These are phyloP conservation scores for Sminthurinus signatus DNA, from an alignment of 1,140 invertebrate species.

Conservation along the genomic window DNA sequence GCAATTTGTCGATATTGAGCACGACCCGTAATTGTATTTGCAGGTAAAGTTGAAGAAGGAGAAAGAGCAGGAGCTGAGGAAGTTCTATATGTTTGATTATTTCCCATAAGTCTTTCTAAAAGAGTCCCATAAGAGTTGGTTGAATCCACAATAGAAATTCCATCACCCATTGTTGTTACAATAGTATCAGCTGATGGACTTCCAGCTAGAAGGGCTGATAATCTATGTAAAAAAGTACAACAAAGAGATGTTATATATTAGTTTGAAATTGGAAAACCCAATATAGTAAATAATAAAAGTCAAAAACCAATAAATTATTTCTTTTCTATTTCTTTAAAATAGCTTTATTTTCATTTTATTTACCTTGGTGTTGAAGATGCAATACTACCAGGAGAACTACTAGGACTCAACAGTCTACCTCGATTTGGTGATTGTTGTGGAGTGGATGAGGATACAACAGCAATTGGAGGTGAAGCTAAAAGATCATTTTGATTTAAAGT, in stretches of 20 bases:
- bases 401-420: conserved; percentile 24
- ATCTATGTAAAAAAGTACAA: too few relatives aligned
- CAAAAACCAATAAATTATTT: too few relatives aligned
- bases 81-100: too few relatives aligned
- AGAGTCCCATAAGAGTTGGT: conserved; percentile 30
- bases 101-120: conserved; percentile 35
- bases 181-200: conserved; percentile 33
- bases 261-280: too few relatives aligned
- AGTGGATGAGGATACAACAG: conserved; percentile 12
- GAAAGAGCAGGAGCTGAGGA: too few relatives aligned
- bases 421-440: background rate
- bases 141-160: background rate
- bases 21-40: too few relatives aligned
- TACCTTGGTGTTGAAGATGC: conserved; percentile 34
- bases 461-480: conserved; percentile 33
- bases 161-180: background rate
- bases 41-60: too few relatives aligned
- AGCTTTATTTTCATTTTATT: too few relatives aligned
- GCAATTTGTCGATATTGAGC: conserved; percentile 38
- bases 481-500: too few relatives aligned
- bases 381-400: conserved; percentile 8
- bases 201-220: conserved; percentile 37
- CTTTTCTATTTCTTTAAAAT: too few relatives aligned
- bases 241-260: too few relatives aligned
- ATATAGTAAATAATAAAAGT: too few relatives aligned